These are phyloP conservation scores for Eilema caniola DNA, from an alignment of 2,888 invertebrate genomes.

Conservation along the genomic window DNA sequence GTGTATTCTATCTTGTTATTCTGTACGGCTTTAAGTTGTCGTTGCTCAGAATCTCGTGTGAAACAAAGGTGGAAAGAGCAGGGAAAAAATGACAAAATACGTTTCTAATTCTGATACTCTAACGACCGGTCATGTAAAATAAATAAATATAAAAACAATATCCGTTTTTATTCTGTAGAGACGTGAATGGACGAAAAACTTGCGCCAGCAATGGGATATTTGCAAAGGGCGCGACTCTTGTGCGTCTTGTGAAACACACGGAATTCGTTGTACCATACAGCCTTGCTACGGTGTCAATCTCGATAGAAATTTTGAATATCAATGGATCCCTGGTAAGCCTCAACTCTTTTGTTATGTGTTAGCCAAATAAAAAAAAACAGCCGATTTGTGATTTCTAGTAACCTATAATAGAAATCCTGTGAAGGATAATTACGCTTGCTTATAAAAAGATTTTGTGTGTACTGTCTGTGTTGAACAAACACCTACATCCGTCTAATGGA, in stretches of 20 bases:
- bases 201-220: slow-evolving; percentile 75
- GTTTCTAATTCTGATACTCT: too few species aligned
- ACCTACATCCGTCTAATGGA: background rate
- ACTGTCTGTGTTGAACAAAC: too few species aligned
- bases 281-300: slow-evolving; percentile 80
- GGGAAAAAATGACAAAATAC: too few species aligned
- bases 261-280: slow-evolving; percentile 72
- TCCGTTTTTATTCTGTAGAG: slow-evolving; percentile 56
- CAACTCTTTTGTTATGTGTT: background rate
- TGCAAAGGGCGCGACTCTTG: slow-evolving; percentile 70
- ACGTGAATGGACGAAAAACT: slow-evolving; percentile 78
- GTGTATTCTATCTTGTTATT: too few species aligned
- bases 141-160: background rate
- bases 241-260: slow-evolving; percentile 63
- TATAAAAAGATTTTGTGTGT: too few species aligned
- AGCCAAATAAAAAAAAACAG: background rate
- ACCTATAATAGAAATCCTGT: background rate
- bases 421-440: background rate
- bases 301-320: slow-evolving; percentile 82
- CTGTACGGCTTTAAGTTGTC: too few species aligned
- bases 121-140: too few species aligned
- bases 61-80: too few species aligned
- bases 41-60: too few species aligned
- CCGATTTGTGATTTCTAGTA: too few species aligned
- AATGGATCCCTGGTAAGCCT: slow-evolving; percentile 79